Base-by-base conservation (phyloP, 2,113 vertebrate genomes). In the Arothron firmamentum region DNA sequence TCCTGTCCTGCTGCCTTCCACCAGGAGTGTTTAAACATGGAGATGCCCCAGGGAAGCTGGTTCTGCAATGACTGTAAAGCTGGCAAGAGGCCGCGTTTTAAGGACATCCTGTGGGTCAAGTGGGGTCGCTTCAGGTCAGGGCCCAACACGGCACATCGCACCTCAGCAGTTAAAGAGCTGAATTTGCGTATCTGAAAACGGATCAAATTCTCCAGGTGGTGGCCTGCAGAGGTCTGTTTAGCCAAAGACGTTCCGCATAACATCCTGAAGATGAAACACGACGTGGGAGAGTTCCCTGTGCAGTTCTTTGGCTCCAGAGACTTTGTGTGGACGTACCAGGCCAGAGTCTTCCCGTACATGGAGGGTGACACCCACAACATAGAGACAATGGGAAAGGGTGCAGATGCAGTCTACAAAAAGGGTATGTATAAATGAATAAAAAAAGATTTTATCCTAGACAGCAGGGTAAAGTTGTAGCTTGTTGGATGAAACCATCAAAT, bases 31-130 rank as follows among this genome's bases (percentile, higher is more conserved):
- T 90, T 99, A 81, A 98, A 94, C 76, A 99, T 99, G 46, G 96
- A 99, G 65, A 99, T 99, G 91, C 96, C 96, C 21, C 94, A 97
- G 82, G 97, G 95, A 65, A 99, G 92, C 84, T 99, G 97, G 97
- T 99, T 94, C 84, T 99, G 97, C 83, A 99, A 99, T 13, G 97
- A 99, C 78, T 99, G 97, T 83, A 96, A 94, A 77, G 94, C 97
- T 56, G 96, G 96, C 70, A 98, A 97, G 92, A 96, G 93, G 67
- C 95, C 96, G 21, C 95, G 95, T 65, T 95, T 96, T 74, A 95
- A 96, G 78, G 97, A 99, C 87, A 94, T 99, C 52, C 92, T 99
- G 56, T 99, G 97, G 97, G 97, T 99, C 60, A 99, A 99, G 90
- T 96, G 97, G 77, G 96, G 94, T 6, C 92, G 97, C 65, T 99